Evolutionary conservation across 2,797 vertebrate species (phyloP).

Genomic region (Todus mexicanus): DNA sequence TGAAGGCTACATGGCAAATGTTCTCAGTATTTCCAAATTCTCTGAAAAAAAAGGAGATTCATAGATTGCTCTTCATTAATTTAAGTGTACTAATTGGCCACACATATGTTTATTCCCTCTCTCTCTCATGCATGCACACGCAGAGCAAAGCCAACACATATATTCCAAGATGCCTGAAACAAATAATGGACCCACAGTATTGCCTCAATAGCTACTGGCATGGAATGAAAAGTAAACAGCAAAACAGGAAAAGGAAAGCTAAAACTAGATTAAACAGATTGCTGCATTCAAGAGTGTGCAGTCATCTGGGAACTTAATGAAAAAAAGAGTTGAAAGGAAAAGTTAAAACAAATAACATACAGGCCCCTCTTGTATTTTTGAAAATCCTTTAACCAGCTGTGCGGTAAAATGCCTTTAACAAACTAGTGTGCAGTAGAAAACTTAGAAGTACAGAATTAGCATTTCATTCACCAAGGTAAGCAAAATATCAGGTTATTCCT

Average conservation of each 20-base stretch:
- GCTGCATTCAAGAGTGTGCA: constrained; percentile 39
- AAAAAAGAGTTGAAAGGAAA: constrained; percentile 35
- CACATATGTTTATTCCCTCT: constrained; percentile 25
- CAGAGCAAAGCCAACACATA: constrained; percentile 39
- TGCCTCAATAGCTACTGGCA: constrained; percentile 56
- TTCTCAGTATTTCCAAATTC: constrained; percentile 56
- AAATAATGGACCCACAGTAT: constrained; percentile 59
- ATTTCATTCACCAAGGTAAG: constrained; percentile 19
- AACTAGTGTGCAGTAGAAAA: neutral
- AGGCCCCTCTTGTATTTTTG: constrained; percentile 36
- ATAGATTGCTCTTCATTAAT: constrained; percentile 34
- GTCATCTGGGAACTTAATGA: constrained; percentile 42
- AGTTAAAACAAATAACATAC: constrained; percentile 51
- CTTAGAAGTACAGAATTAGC: constrained; percentile 6
- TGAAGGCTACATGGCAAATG: constrained; percentile 38
- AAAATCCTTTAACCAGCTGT: constrained; percentile 36
- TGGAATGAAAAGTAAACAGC: constrained; percentile 39
- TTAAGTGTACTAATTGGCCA: constrained; percentile 17
- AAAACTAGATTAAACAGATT: constrained; percentile 66
- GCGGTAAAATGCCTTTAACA: constrained; percentile 21
- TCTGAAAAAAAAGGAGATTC: neutral
- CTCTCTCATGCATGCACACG: constrained; percentile 3
- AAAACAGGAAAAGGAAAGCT: constrained; percentile 66
- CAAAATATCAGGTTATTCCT: constrained; percentile 31
- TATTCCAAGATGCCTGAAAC: constrained; percentile 57